Evolutionary conservation across 2,888 invertebrate species (phyloP), one percentile per base, ranked within the genome.

Genomic region (Muschampia plurimacula): DNA sequence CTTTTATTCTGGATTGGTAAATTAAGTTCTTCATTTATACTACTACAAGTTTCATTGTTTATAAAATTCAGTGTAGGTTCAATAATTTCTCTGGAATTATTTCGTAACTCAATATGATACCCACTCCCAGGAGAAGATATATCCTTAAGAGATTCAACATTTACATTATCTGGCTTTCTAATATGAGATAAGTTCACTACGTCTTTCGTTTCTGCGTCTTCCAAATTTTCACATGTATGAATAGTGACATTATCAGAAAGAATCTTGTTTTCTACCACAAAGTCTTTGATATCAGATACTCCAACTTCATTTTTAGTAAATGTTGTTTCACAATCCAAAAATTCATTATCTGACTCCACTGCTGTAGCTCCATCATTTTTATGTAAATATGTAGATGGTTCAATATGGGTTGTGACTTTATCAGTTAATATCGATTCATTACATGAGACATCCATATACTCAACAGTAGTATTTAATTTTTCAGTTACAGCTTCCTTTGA

Each of bases 301-400:
- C 9, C 60, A 13, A n/a, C 7, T 39, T 87, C 86, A 81, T 83
- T 84, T 76, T 89, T 89, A n/a, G 83, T 85, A 75, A 92, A 86
- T 77, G 90, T 91, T 68, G 91, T 88, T 82, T 93, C 93, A 83
- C 93, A 93, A 76, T 94, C 93, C 55, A 90, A 79, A 88, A 93
- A 93, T 75, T 93, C 93, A 80, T 86, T 80, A 76, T 93, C 93
- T 6, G 93, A 92, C 74, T 93, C 92, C 44, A 74, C 74, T 67
- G 79, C 73, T 74, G 77, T 74, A 69, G 70, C 77, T 41, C 69
- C 65, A 69, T 83, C 82, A 69, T 57, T 75, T 74, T 77, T 80
- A 32, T 77, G 77, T 28, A 39, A 65, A 68, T 64, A 59, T 69
- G 73, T 75, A 67, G n/a, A 65, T 52, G 65, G 28, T 72, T 81